phyloP scores from a whole-genome alignment of 1,140 invertebrate species.

The Meloidogyne hapla region DNA sequence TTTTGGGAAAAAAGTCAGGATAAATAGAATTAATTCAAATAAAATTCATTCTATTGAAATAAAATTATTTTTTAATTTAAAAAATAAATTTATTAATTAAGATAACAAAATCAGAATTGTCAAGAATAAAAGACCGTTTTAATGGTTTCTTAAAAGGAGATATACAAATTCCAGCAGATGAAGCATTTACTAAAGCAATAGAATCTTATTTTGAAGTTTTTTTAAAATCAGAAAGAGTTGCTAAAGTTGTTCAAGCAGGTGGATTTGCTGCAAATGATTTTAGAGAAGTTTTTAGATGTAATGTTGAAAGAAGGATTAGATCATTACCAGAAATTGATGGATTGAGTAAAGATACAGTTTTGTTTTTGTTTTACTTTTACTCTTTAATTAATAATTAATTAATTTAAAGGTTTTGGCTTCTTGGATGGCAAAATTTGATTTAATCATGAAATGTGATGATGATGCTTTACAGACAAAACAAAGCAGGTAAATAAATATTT shows the following conservation, averaged over 20 bases:
- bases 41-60: too few species aligned
- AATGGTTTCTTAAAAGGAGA: conserved; percentile 76
- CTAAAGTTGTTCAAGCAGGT: conserved; percentile 91
- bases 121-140: conserved; percentile 89
- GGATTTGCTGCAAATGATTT: conserved; percentile 97
- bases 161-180: conserved; percentile 94
- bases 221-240: conserved; percentile 88
- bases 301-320: conserved; percentile 68
- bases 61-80: too few species aligned
- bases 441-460: conserved; percentile 84
- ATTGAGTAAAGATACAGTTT: conserved; percentile 91
- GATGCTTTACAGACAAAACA: conserved; percentile 51
- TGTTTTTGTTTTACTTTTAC: conserved; percentile 16
- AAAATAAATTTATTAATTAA: conserved; percentile 9
- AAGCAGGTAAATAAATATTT: conserved; percentile 38
- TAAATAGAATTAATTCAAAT: too few species aligned
- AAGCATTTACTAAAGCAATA: conserved; percentile 97
- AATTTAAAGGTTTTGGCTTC: conserved; percentile 75
- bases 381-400: neutral
- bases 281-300: conserved; percentile 72
- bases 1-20: too few species aligned
- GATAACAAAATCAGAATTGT: conserved; percentile 87
- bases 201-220: conserved; percentile 96
- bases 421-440: conserved; percentile 99
- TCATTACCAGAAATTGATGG: conserved; percentile 98